Conservation (phyloP, 1,140 invertebrate genomes). For the Anthonomus grandis region DNA sequence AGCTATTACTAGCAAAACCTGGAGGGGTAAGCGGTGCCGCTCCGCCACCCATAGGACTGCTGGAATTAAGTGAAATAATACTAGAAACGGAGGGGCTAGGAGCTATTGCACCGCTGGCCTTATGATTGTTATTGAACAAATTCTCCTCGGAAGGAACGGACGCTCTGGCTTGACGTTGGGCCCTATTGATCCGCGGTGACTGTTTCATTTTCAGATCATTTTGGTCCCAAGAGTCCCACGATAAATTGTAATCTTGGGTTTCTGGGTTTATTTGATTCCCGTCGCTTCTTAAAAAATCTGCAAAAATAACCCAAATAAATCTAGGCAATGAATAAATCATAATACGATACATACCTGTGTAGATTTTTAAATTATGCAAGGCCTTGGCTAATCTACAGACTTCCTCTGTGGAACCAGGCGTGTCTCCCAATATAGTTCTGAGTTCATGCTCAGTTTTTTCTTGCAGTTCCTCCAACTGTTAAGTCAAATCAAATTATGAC, state of each 20-base stretch:
- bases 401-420: conserved; percentile 72
- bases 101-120: conserved; percentile 39
- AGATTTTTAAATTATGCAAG: conserved; percentile 79
- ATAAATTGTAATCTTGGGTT: conserved; percentile 64
- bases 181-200: conserved; percentile 59
- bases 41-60: conserved; percentile 33
- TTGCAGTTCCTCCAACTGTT: conserved; percentile 68
- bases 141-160: conserved; percentile 62
- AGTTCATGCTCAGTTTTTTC: conserved; percentile 82
- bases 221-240: conserved; percentile 91
- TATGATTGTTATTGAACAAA: conserved; percentile 53
- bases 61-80: conserved; percentile 47
- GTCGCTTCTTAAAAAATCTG: conserved; percentile 60
- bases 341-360: conserved; percentile 61
- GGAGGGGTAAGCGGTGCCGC: conserved; percentile 44
- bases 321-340: neutral
- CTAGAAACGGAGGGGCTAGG: conserved; percentile 46
- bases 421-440: conserved; percentile 64
- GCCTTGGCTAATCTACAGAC: conserved; percentile 73
- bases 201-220: conserved; percentile 39
- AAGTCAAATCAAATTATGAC: neutral
- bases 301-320: conserved; percentile 7
- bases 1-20: conserved; percentile 26
- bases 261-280: conserved; percentile 49
- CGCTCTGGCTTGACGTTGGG: conserved; percentile 52